Conservation (phyloP, 2,888 invertebrate species). For the Galeruca laticollis region DNA sequence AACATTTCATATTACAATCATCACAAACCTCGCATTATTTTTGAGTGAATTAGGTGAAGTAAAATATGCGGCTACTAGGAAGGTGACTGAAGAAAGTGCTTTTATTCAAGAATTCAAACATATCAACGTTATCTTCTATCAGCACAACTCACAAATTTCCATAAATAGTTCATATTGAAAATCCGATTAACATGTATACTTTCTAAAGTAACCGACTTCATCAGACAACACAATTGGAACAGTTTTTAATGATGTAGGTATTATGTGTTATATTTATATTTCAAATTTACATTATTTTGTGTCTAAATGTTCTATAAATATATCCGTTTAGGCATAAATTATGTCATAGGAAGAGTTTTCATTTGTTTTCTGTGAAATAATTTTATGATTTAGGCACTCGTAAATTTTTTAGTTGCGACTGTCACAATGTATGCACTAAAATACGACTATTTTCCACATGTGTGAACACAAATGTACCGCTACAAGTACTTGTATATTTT, state of each 20-base stretch:
- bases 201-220: slow-evolving; percentile 13
- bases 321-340: slow-evolving; percentile 31
- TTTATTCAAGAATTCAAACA: too few species aligned
- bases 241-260: neutral
- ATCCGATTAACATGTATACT: neutral
- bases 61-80: too few species aligned
- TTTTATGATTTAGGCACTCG: slow-evolving; percentile 46
- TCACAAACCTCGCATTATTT: too few species aligned
- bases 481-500: slow-evolving; percentile 13
- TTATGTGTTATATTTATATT: too few species aligned
- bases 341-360: slow-evolving; percentile 19
- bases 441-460: slow-evolving; percentile 53
- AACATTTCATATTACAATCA: too few species aligned
- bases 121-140: too few species aligned
- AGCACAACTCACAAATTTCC: too few species aligned
- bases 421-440: slow-evolving; percentile 53
- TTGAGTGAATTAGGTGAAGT: too few species aligned
- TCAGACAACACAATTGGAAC: neutral
- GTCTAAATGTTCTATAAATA: slow-evolving; percentile 8
- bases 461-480: slow-evolving; percentile 46
- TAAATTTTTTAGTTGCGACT: slow-evolving; percentile 46
- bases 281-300: slow-evolving; percentile 1
- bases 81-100: too few species aligned
- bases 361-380: slow-evolving; percentile 33
- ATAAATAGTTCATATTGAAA: too few species aligned